A percentile compares a stretch with the other conserved stretches of the same genome.
These are phyloP conservation scores for Zaprionus davidi DNA, from an alignment of 1,140 invertebrate species.

Conservation along the genomic window DNA sequence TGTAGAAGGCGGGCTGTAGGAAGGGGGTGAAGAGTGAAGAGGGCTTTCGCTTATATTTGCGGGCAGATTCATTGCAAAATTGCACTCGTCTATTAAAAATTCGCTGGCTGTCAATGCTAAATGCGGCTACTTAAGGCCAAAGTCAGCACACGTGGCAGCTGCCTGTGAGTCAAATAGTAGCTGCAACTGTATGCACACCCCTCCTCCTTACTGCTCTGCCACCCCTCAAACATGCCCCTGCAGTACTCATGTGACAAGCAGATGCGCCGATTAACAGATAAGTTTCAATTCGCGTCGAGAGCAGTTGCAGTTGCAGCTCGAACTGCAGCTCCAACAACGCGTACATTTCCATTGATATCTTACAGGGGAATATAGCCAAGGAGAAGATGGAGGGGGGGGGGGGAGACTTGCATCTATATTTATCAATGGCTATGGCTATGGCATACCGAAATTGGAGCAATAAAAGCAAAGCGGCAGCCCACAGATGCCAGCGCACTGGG, in stretches of 20 bases:
- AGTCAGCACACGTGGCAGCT: conserved; percentile 62
- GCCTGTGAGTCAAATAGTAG: conserved; percentile 32
- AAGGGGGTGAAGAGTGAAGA: background rate
- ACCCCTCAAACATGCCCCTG: background rate
- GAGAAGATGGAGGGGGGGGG: conserved; percentile 1
- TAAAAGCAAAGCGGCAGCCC: conserved; percentile 57
- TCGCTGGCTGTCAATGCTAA: conserved; percentile 47
- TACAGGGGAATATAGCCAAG: background rate
- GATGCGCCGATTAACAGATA: conserved; percentile 80
- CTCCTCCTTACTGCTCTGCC: background rate
- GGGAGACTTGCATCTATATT: conserved; percentile 59
- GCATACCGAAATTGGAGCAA: conserved; percentile 78
- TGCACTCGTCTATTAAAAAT: conserved; percentile 65
- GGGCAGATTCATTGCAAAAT: conserved; percentile 47
- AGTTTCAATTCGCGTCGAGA: conserved; percentile 59
- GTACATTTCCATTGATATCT: conserved; percentile 66
- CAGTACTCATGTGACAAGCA: conserved; percentile 72
- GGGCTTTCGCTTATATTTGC: conserved; percentile 23
- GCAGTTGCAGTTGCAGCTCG: conserved; percentile 9
- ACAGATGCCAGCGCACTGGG: conserved; percentile 46
- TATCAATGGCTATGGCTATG: conserved; percentile 69
- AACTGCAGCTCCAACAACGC: background rate
- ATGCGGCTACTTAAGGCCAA: conserved; percentile 56
- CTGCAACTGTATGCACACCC: conserved; percentile 8
- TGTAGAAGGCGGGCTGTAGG: too few relatives aligned